Evolutionary conservation across 1,140 invertebrate genomes (phyloP), one percentile per base, ranked within the genome.

Genomic region (Delia radicum): DNA sequence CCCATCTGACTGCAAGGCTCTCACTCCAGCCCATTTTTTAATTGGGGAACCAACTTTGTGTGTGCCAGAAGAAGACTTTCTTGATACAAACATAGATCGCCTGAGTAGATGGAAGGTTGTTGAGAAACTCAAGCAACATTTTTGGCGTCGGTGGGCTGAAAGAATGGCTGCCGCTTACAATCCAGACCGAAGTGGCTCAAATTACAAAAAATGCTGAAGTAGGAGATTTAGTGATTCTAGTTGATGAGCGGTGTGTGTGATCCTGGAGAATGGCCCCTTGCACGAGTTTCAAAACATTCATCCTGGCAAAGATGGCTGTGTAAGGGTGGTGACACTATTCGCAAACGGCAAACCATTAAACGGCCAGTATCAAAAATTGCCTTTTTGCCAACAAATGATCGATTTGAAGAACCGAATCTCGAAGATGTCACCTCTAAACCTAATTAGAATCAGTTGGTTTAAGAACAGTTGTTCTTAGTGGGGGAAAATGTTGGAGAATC

Each of bases 1-100:
- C 73, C 79, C 81, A 42, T 75, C 78, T 61, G 85, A 87, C 46
- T 77, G 79, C 8, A 42, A 55, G 12, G 77, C 79, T 6, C 75
- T 87, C 2, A 85, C 86, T 15, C 84, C 86, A 5, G 79, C 79
- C 13, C 86, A 88, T 80, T 87, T 87, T 75, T 69, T 87, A n/a
- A 82, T 80, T 65, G 82, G 84, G 15, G 62, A 76, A 28, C 78
- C 82, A n/a, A 73, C 84, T 13, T 77, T 75, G 2, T 48, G 75
- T 2, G 12, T 81, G 5, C 77, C 80, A 24, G 77, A 81, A 46
- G 24, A 72, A 18, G 13, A 46, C 27, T 15, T 63, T 29, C 8
- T 65, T 4, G 73, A 77, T 10, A 0, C 69, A 1, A 63, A 65
- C 0, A 31, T 69, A 6, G 76, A 79, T 62, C 74, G 73, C 15